Conservation (phyloP, 2,797 vertebrate species). For the Hydrophis major region DNA sequence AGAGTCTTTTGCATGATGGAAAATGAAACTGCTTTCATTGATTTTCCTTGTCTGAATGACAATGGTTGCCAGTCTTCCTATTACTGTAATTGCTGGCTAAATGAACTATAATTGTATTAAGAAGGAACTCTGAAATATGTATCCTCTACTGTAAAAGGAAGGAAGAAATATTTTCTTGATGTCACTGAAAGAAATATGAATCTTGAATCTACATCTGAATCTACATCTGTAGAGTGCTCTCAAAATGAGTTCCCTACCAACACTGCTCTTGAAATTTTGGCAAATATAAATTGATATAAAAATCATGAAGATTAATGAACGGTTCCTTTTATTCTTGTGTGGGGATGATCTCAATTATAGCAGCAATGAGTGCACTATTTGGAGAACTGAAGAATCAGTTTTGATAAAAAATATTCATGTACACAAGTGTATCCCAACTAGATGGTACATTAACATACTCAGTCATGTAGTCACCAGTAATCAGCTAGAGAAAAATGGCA, state of each 20-base stretch:
- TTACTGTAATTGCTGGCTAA: constrained; percentile 76
- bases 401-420: not conserved
- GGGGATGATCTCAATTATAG: not conserved
- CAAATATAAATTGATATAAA: not conserved
- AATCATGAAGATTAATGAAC: not conserved
- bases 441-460: not conserved
- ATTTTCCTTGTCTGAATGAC: constrained; percentile 66
- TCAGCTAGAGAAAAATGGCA: not conserved
- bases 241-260: not conserved
- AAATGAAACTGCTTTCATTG: constrained; percentile 59
- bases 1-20: constrained; percentile 45
- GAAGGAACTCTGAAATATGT: constrained; percentile 73
- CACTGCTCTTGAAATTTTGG: not conserved
- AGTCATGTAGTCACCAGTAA: not conserved
- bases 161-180: constrained; percentile 30
- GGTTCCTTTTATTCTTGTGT: not conserved
- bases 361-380: not conserved
- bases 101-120: constrained; percentile 77
- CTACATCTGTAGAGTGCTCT: not conserved
- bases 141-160: constrained; percentile 62
- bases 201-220: not conserved
- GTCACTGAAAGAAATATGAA: not conserved
- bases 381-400: not conserved
- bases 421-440: not conserved
- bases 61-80: constrained; percentile 72